Conservation (phyloP, 2,797 vertebrate species). For the Caiman crocodilus region DNA sequence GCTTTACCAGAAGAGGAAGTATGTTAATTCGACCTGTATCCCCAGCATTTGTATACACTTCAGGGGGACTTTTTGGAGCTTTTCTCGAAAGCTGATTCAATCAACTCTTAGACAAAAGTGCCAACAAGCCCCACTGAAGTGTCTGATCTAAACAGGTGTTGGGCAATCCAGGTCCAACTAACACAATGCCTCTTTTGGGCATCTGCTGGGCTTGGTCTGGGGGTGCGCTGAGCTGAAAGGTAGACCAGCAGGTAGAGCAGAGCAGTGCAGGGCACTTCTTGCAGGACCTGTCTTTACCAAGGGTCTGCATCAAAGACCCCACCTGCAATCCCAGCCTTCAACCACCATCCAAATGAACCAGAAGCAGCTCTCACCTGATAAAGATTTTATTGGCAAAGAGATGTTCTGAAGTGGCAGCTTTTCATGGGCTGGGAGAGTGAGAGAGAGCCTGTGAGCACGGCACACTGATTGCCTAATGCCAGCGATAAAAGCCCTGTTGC, state of each 20-base stretch:
- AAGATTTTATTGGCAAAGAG: conserved; percentile 2
- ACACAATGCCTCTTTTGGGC: too few relatives aligned
- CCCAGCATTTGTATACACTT: too few relatives aligned
- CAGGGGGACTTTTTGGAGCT: too few relatives aligned
- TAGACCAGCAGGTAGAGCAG: background rate
- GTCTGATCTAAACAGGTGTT: too few relatives aligned
- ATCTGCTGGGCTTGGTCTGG: too few relatives aligned
- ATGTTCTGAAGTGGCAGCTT: rapidly evolving
- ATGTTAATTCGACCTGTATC: too few relatives aligned
- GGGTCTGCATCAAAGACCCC: background rate
- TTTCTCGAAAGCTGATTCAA: too few relatives aligned
- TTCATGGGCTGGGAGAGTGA: background rate
- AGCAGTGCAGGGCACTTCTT: background rate
- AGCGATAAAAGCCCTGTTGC: background rate
- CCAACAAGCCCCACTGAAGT: too few relatives aligned
- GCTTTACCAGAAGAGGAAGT: too few relatives aligned
- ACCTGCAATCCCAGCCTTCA: background rate
- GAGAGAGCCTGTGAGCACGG: background rate
- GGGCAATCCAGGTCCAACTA: too few relatives aligned
- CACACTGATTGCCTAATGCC: conserved; percentile 30
- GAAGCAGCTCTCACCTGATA: rapidly evolving
- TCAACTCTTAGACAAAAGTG: too few relatives aligned
- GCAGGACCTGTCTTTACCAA: background rate
- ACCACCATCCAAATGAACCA: background rate
- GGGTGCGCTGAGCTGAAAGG: too few relatives aligned